Evolutionary conservation across 92 coral and sea anemone species (phyloP), one percentile per base, ranked within the genome.

Genomic region (Parazoanthus darwini): DNA sequence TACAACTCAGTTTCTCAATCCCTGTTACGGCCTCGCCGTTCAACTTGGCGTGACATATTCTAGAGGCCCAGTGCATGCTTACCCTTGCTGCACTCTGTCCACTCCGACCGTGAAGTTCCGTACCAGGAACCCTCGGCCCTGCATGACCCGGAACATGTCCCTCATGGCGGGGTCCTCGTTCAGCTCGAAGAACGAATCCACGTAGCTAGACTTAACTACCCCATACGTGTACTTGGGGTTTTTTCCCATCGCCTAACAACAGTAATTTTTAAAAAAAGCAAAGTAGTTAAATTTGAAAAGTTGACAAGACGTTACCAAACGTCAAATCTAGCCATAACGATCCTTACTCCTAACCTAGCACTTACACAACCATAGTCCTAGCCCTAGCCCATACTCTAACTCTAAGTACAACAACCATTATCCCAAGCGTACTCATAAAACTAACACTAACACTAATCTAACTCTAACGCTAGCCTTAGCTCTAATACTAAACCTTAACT

Each of bases 61-160:
- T 26, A 63, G 26, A 1, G 43, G 23, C 25, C 66, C 11, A 18
- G 35, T 1, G 39, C 92, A 25, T 84, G 39, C 92, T 37, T 84
- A 93, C 98, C 94, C 90, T 86, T 87, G 82, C 70, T 89, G 91
- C 44, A 95, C 94, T 80, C 94, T 88, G 35, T 89, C 92, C 18
- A 95, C 98, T 54, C 98, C 98, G 72, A 91, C 96, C 0, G 98
- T 95, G 50, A 95, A 95, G 91, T 95, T 95, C 59, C 92, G 81
- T 26, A 95, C 98, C 77, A 95, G 56, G 85, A 86, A 93, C 18
- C 93, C 91, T 81, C 90, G 87, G 36, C 87, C 89, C 73, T 90
- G 90, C 98, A 95, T 95, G 85, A 92, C 93, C 20, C 87, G 88
- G 89, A 95, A 95, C 94, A 95, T 85, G 66, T 89, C 89, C 48